Conservation (phyloP, 1,140 invertebrate genomes). For the Neuroterus valhalla region DNA sequence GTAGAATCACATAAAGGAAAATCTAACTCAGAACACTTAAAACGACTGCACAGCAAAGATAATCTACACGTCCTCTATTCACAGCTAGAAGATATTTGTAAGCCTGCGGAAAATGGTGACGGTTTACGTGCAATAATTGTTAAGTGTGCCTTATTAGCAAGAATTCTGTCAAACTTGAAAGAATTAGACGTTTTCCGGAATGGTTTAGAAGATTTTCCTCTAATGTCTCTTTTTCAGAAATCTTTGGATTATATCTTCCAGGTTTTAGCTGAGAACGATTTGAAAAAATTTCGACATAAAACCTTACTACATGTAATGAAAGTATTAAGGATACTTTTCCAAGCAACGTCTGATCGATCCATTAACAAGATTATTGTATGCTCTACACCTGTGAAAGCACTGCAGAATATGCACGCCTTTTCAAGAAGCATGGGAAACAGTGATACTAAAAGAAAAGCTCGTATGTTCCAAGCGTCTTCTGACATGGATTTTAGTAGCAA, state of each 20-base stretch:
- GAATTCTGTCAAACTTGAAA: slow-evolving; percentile 51
- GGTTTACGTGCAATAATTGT: slow-evolving; percentile 49
- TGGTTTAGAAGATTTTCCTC: slow-evolving; percentile 35
- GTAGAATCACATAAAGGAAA: not conserved
- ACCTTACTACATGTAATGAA: slow-evolving; percentile 47
- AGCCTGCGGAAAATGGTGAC: slow-evolving; percentile 34
- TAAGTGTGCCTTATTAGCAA: slow-evolving; percentile 51
- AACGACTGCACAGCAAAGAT: not conserved
- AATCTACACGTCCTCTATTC: not conserved
- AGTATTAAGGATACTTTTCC: slow-evolving; percentile 55
- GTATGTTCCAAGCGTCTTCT: not conserved
- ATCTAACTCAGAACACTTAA: not conserved
- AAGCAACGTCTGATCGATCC: slow-evolving; percentile 42
- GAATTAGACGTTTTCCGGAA: slow-evolving; percentile 48
- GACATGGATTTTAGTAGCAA: not conserved
- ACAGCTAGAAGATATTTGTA: slow-evolving; percentile 6
- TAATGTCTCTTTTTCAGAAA: slow-evolving; percentile 34
- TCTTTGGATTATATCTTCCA: slow-evolving; percentile 37
- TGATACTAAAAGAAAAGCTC: not conserved
- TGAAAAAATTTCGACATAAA: slow-evolving; percentile 38
- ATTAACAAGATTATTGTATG: slow-evolving; percentile 55
- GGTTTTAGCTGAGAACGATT: slow-evolving; percentile 42
- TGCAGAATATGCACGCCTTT: slow-evolving; percentile 54
- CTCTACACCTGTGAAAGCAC: slow-evolving; percentile 39
- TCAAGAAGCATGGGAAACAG: slow-evolving; percentile 39